Conservation (phyloP, 2,113 vertebrate genomes). For the Pseudois nayaur region DNA sequence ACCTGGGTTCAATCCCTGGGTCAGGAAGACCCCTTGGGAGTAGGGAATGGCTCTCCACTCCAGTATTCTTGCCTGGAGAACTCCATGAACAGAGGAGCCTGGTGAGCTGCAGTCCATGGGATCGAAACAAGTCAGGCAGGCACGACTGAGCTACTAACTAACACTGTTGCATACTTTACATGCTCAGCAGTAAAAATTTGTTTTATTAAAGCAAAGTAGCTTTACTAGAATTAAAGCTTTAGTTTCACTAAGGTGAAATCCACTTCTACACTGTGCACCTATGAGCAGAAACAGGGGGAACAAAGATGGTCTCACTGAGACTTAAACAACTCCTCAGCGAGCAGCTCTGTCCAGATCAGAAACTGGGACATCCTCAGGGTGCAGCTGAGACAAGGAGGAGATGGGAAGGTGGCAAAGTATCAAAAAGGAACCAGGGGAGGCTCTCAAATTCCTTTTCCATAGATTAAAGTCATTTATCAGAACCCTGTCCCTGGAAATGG, state of each 20-base stretch:
- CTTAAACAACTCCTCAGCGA: background rate
- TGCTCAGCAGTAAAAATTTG: background rate
- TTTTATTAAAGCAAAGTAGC: conserved; percentile 25
- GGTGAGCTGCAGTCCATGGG: background rate
- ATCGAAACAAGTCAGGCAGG: background rate
- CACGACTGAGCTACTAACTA: background rate
- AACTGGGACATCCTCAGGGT: background rate
- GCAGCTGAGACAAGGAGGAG: background rate
- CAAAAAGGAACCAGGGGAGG: background rate
- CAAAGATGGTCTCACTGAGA: background rate
- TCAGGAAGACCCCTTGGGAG: background rate
- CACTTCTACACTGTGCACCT: background rate
- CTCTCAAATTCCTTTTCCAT: background rate
- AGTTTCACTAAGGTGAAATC: background rate
- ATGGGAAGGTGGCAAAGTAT: background rate
- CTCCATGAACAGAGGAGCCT: background rate
- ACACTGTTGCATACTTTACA: background rate
- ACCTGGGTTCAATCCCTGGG: background rate
- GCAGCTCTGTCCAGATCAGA: background rate
- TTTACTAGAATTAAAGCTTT: background rate
- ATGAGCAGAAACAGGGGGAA: background rate
- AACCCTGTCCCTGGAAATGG: background rate
- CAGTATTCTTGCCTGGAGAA: background rate
- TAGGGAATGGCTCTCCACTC: background rate
- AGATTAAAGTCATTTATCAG: background rate